phyloP scores from a whole-genome alignment of 2,113 vertebrate genomes.

The Menura novaehollandiae region DNA sequence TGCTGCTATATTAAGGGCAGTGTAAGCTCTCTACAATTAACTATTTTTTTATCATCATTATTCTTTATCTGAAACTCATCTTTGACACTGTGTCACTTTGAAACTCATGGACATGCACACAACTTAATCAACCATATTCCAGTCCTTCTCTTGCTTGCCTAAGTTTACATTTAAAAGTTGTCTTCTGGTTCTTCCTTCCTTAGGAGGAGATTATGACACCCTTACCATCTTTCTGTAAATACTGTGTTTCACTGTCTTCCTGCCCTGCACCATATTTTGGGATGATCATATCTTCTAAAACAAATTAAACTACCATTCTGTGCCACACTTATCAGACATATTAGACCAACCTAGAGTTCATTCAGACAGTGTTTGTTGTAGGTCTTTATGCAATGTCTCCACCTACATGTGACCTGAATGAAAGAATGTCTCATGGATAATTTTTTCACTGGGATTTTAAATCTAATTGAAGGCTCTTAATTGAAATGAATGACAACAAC shows the following conservation, averaged over 20 bases:
- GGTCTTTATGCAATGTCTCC: neutral
- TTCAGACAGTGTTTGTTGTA: neutral
- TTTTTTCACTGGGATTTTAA: neutral
- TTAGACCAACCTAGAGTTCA: neutral
- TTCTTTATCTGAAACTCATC: neutral
- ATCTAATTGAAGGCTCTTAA: neutral
- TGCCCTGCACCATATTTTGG: neutral
- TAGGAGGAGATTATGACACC: neutral
- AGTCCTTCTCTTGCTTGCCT: neutral
- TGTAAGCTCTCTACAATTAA: neutral
- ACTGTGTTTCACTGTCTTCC: neutral
- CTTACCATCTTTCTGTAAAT: neutral
- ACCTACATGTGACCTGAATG: neutral
- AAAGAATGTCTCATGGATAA: neutral
- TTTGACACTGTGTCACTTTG: neutral
- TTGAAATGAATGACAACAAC: neutral
- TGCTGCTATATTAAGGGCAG: neutral
- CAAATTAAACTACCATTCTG: neutral
- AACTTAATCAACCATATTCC: neutral
- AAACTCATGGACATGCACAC: accelerated
- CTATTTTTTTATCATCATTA: neutral
- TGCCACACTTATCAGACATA: neutral
- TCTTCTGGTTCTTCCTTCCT: neutral
- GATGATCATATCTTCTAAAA: neutral
- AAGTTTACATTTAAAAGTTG: neutral